Evolutionary conservation across 1,140 invertebrate species (phyloP).

Genomic region (Papilio xuthus): DNA sequence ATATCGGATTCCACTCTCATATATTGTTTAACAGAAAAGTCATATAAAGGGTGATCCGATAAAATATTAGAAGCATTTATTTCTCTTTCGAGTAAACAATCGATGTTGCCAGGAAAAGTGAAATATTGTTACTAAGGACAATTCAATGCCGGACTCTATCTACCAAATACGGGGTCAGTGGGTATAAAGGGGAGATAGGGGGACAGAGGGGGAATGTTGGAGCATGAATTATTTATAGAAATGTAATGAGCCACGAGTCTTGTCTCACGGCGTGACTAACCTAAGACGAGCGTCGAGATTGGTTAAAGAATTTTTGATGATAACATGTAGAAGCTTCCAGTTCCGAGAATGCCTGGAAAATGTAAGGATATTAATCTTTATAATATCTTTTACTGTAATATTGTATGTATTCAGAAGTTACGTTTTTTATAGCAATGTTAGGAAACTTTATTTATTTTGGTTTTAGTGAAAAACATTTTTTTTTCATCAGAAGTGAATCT

Average conservation of each 20-base stretch:
- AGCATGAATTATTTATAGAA: slow-evolving; percentile 21
- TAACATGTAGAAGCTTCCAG: neutral
- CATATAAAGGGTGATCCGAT: neutral
- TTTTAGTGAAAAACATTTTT: too few relatives aligned
- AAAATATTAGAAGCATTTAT: slow-evolving; percentile 23
- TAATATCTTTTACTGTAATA: neutral
- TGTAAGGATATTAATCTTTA: neutral
- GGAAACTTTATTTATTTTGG: too few relatives aligned
- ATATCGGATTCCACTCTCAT: neutral
- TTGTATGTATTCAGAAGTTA: too few relatives aligned
- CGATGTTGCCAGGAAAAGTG: slow-evolving; percentile 26
- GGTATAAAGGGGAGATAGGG: neutral
- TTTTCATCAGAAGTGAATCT: too few relatives aligned
- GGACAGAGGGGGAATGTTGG: neutral
- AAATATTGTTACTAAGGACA: slow-evolving; percentile 23
- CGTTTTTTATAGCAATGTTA: too few relatives aligned
- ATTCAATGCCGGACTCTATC: slow-evolving; percentile 15
- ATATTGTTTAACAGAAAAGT: slow-evolving; percentile 5
- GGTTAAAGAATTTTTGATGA: slow-evolving; percentile 20
- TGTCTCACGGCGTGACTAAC: neutral
- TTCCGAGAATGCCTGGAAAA: neutral
- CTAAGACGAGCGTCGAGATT: slow-evolving; percentile 11
- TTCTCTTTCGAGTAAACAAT: neutral
- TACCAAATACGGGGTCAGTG: slow-evolving; percentile 10
- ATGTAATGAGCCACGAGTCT: slow-evolving; percentile 10